A percentile compares a stretch with the other conserved stretches of the same genome.
These are phyloP conservation scores for Brachionus rubens DNA, from an alignment of 1,140 invertebrate species.

Conservation along the genomic window DNA sequence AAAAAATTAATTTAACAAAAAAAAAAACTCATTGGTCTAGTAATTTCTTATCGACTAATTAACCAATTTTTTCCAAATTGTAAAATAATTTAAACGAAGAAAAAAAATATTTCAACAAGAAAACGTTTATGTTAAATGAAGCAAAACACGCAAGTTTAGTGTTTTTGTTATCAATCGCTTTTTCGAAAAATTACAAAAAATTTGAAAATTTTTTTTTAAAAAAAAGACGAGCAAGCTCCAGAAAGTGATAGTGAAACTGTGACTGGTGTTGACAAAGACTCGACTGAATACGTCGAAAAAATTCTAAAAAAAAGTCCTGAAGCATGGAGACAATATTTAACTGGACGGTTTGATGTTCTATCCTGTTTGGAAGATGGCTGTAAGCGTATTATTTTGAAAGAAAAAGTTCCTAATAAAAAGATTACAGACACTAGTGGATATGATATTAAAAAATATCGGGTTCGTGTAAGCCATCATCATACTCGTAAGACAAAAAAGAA, in stretches of 20 bases:
- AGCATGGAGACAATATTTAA: constrained; percentile 11
- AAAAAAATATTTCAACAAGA: too few species aligned
- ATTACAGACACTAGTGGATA: constrained; percentile 6
- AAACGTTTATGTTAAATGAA: too few species aligned
- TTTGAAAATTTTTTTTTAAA: too few species aligned
- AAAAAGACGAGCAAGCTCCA: constrained; percentile 12
- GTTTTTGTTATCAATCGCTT: too few species aligned
- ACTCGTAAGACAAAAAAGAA: background rate
- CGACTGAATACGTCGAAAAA: background rate
- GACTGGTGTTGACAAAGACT: background rate
- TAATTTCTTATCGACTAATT: too few species aligned
- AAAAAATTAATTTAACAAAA: too few species aligned
- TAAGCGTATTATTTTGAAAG: constrained; percentile 31
- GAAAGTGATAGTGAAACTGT: background rate
- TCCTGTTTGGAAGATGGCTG: constrained; percentile 6
- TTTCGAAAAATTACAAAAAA: too few species aligned
- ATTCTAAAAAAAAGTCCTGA: constrained; percentile 13
- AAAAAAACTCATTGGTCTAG: too few species aligned
- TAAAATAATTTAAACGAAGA: too few species aligned
- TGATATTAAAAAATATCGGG: constrained; percentile 15
- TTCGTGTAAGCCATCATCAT: background rate
- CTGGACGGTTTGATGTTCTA: constrained; percentile 26
- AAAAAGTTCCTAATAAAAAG: background rate
- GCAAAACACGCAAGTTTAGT: too few species aligned
- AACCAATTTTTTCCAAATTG: too few species aligned